phyloP scores from a whole-genome alignment of 2,797 vertebrate species.

The Labroides dimidiatus region DNA sequence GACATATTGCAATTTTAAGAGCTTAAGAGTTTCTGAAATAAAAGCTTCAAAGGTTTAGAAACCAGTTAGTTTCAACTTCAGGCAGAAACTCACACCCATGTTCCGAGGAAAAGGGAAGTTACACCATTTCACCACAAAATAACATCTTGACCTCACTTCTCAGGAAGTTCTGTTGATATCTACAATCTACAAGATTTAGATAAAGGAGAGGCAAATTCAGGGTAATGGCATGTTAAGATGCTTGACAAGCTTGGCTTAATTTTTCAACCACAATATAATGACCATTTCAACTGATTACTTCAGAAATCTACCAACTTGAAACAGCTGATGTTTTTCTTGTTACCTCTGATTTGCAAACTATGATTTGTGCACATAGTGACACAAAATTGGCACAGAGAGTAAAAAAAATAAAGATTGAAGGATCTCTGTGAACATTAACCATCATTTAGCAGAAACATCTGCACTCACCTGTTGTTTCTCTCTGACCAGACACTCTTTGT shows the following conservation, averaged over 20 bases:
- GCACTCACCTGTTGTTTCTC: constrained; percentile 81
- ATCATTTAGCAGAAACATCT: background rate
- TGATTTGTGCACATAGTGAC: background rate
- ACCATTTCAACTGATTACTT: background rate
- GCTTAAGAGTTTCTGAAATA: background rate
- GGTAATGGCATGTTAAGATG: background rate
- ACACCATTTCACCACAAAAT: constrained; percentile 5
- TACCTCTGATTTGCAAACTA: background rate
- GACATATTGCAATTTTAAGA: background rate
- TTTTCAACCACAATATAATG: background rate
- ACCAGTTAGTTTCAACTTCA: background rate
- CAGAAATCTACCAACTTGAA: background rate
- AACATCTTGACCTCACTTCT: background rate
- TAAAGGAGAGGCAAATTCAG: background rate
- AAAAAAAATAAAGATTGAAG: too few species aligned
- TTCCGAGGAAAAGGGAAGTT: constrained; percentile 20
- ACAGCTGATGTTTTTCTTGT: background rate
- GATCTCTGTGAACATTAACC: too few species aligned
- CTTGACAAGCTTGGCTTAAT: background rate
- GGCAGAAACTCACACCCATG: background rate
- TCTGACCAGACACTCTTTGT: constrained; percentile 83
- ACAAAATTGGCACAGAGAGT: background rate
- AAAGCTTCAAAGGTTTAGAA: background rate
- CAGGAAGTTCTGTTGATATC: background rate
- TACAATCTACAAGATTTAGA: background rate